Evolutionary conservation across 2,888 invertebrate species (phyloP).

Genomic region (Zele albiditarsus): DNA sequence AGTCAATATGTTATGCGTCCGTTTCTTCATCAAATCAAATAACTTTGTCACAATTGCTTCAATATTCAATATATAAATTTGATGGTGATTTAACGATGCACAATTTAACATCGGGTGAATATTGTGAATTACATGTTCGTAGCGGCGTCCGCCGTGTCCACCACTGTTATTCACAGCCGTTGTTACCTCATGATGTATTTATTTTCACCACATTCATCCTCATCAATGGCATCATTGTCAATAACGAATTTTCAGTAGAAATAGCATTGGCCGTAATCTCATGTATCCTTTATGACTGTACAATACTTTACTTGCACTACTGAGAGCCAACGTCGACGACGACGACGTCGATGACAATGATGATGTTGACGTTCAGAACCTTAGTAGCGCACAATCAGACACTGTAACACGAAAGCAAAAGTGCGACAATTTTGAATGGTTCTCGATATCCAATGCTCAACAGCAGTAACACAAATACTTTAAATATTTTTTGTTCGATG

Average conservation of each 20-base stretch:
- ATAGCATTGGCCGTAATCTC: not conserved
- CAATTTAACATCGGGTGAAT: not conserved
- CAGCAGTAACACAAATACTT: no score
- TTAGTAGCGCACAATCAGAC: not conserved
- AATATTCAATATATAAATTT: not conserved
- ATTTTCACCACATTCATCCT: not conserved
- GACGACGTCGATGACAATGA: not conserved
- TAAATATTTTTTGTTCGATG: not conserved
- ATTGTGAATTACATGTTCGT: constrained; percentile 6
- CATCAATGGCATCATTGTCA: not conserved
- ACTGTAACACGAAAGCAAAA: constrained; percentile 32
- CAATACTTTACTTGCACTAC: not conserved
- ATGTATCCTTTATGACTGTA: not conserved
- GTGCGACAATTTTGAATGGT: constrained; percentile 33
- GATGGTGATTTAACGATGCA: not conserved
- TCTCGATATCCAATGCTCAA: constrained; percentile 16
- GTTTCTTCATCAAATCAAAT: not conserved
- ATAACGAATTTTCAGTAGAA: not conserved
- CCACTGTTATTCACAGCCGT: constrained; percentile 9
- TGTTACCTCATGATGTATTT: constrained; percentile 29
- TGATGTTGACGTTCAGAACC: not conserved
- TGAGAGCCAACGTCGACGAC: not conserved
- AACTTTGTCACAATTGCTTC: not conserved
- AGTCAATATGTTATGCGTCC: no score
- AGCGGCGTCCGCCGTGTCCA: constrained; percentile 8